Percentiles rank a stretch among this genome's conserved stretches.
Conservation (phyloP, 1,140 invertebrate species). For the Danaus plexippus region DNA sequence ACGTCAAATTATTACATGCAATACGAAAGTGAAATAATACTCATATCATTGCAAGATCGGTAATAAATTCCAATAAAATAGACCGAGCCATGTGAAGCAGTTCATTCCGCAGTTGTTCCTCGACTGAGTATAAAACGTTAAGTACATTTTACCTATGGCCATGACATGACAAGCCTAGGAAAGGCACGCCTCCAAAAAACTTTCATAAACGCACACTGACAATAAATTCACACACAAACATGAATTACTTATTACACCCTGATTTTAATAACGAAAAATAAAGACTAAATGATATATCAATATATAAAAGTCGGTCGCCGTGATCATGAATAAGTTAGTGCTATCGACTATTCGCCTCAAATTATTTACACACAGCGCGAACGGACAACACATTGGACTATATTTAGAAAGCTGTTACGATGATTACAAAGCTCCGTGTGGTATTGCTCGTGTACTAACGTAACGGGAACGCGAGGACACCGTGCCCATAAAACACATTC, state of each 20-base stretch:
- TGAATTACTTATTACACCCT: no score
- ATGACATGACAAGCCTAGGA: slow-evolving; percentile 9
- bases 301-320: slow-evolving; percentile 41
- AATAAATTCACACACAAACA: not conserved
- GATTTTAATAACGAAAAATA: no score
- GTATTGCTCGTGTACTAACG: no score
- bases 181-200: slow-evolving; percentile 7
- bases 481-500: not conserved
- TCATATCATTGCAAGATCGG: no score
- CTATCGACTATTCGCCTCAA: slow-evolving; percentile 58
- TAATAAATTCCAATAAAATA: no score
- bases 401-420: slow-evolving; percentile 20
- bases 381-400: slow-evolving; percentile 15
- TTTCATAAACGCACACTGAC: no score
- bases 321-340: slow-evolving; percentile 63
- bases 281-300: no score
- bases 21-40: no score
- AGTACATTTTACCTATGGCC: slow-evolving; percentile 8
- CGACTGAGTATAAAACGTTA: slow-evolving; percentile 10
- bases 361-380: slow-evolving; percentile 56
- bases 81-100: not conserved
- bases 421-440: slow-evolving; percentile 3
- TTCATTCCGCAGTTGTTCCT: slow-evolving; percentile 4
- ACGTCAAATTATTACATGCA: no score
- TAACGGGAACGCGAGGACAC: no score